A percentile compares a stretch with the other conserved stretches of the same genome.
phyloP scores from a whole-genome alignment of 1,140 invertebrate genomes.

The Sminthurides bifidus region DNA sequence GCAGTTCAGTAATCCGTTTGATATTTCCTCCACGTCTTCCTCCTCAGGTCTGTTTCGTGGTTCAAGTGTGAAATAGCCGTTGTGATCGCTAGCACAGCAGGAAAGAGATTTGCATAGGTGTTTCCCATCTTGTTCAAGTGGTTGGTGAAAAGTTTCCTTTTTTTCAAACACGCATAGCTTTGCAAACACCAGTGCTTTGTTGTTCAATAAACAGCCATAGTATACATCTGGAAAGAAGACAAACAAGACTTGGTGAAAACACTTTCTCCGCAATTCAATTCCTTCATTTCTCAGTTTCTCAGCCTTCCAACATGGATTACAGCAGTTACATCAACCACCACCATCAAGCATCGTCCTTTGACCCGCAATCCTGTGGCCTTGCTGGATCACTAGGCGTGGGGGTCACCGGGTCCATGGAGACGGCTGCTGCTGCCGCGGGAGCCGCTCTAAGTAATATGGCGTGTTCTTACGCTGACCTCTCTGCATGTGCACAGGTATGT shows the following conservation, averaged over 20 bases:
- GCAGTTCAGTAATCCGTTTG: not conserved
- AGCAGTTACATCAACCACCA: slow-evolving; percentile 32
- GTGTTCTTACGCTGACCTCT: slow-evolving; percentile 68
- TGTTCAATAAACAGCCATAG: no score
- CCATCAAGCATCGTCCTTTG: slow-evolving; percentile 30
- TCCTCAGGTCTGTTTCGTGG: not conserved
- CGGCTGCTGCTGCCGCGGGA: slow-evolving; percentile 47
- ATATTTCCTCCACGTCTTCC: not conserved
- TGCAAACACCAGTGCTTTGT: no score
- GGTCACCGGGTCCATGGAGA: slow-evolving; percentile 42
- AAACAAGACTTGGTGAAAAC: no score
- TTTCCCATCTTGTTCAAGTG: no score
- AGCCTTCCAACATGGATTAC: slow-evolving; percentile 27
- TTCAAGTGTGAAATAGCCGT: slow-evolving; percentile 7
- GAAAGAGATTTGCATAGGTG: no score
- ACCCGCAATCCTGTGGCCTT: slow-evolving; percentile 31
- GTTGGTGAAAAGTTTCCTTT: no score
- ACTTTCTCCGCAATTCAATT: no score
- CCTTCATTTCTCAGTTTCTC: not conserved
- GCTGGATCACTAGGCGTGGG: slow-evolving; percentile 28
- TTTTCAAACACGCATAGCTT: no score
- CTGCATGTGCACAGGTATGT: slow-evolving; percentile 66
- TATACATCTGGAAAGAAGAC: no score
- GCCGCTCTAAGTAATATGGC: slow-evolving; percentile 52
- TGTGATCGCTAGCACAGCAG: no score